Conservation (phyloP, 2,888 invertebrate genomes). For the Clivina fossor region DNA sequence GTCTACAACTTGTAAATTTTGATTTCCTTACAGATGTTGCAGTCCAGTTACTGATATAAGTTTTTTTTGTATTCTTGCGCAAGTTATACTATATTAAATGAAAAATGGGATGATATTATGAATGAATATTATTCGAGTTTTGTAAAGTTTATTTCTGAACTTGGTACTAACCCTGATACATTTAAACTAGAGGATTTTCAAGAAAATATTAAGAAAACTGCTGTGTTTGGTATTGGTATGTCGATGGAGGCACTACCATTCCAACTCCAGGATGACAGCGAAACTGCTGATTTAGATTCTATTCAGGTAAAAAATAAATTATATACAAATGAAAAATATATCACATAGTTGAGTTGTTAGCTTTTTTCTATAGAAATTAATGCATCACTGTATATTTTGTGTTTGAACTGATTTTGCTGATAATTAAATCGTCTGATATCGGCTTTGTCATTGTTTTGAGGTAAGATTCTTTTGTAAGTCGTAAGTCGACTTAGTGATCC, state of each 20-base stretch:
- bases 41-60: conserved; percentile 61
- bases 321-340: neutral
- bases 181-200: conserved; percentile 58
- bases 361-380: neutral
- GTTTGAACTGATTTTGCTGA: neutral
- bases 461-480: too few species aligned
- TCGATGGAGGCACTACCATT: conserved; percentile 63
- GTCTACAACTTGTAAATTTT: too few species aligned
- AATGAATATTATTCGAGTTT: conserved; percentile 63
- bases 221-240: conserved; percentile 61
- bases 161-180: conserved; percentile 64
- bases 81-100: conserved; percentile 57
- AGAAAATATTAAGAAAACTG: conserved; percentile 60
- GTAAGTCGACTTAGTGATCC: too few species aligned
- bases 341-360: neutral
- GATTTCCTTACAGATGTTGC: conserved; percentile 49
- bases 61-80: conserved; percentile 68
- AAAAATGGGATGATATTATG: conserved; percentile 62
- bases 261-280: conserved; percentile 59
- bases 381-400: neutral
- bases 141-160: conserved; percentile 55
- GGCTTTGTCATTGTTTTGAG: too few species aligned
- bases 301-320: conserved; percentile 53
- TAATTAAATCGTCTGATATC: neutral
- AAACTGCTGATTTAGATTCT: conserved; percentile 59